Evolutionary conservation across 2,888 invertebrate species (phyloP), one percentile per base, ranked within the genome.

Genomic region (Drosophila suboccidentalis): DNA sequence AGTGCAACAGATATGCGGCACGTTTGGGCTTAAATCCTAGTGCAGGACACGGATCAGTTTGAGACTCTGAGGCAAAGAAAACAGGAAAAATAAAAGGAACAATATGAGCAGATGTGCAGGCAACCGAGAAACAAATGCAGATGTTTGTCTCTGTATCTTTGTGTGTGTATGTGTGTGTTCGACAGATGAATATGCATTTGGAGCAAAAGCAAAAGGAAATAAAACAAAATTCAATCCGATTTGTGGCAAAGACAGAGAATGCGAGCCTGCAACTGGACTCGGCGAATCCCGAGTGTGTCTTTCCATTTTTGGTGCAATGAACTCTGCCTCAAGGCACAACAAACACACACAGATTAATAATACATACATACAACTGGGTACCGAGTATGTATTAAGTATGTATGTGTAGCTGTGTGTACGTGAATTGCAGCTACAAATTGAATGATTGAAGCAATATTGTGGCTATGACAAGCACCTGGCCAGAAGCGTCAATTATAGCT

Each of bases 211-310:
- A 39, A 57, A 73, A 71, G 64, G 75, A 80, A 87, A 80, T 79
- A 82, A 86, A 90, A 81, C 78, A 78, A 79, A 87, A 78, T 82
- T 77, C 80, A 91, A 90, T 84, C 75, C 74, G 82, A 89, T 89
- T 89, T 86, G 69, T 67, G 71, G 70, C 71, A 63, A 39, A 69
- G 34, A 57, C 49, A 60, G 34, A 47, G 53, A 39, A 13, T 17
- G 43, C 36, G 44, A 61, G 55, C 32, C 58, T 49, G 83, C 82
- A 82, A 81, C 82, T 80, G 83, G 86, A 87, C 68, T 68, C 66
- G 57, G 50, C 49, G 50, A 32, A 39, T 60, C 51, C 65, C 39
- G 36, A 62, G 70, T 69, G 59, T 80, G 61, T 75, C 59, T 59
- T 49, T 39, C 38, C 57, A 53, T 49, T 46, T 47, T 63, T 80